Evolutionary conservation across 2,888 invertebrate genomes (phyloP).

Genomic region (Keiferia lycopersicella): DNA sequence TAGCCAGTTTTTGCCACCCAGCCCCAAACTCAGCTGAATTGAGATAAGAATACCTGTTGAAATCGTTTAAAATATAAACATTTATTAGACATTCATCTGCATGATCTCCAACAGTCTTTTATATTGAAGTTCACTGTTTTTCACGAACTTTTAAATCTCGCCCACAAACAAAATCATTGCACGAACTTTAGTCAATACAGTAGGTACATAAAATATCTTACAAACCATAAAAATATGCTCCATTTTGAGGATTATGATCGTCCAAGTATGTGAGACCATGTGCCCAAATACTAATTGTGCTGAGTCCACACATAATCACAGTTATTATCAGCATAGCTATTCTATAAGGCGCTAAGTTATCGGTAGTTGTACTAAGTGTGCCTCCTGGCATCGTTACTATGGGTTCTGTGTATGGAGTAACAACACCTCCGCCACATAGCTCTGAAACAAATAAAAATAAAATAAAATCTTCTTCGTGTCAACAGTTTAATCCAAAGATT

Average conservation of each 20-base stretch:
- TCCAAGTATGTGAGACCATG: slow-evolving; percentile 68
- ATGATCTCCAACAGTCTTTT: too few species aligned
- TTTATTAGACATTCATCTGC: too few species aligned
- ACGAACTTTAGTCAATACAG: too few species aligned
- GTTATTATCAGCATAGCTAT: slow-evolving; percentile 52
- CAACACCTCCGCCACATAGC: slow-evolving; percentile 49
- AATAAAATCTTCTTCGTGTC: too few species aligned
- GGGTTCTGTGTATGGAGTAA: slow-evolving; percentile 34
- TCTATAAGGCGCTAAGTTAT: slow-evolving; percentile 35
- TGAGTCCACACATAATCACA: slow-evolving; percentile 51
- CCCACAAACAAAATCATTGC: too few species aligned
- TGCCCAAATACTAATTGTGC: slow-evolving; percentile 66
- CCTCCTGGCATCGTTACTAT: slow-evolving; percentile 10
- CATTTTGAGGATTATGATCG: slow-evolving; percentile 67
- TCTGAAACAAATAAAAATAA: slow-evolving; percentile 54
- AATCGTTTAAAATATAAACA: slow-evolving; percentile 4
- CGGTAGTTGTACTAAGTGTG: neutral
- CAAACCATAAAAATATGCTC: slow-evolving; percentile 68
- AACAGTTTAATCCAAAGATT: too few species aligned
- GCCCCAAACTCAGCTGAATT: slow-evolving; percentile 65
- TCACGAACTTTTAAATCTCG: too few species aligned
- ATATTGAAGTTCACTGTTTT: too few species aligned
- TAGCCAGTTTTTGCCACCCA: slow-evolving; percentile 62
- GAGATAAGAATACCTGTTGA: slow-evolving; percentile 67
- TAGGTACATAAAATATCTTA: slow-evolving; percentile 1